Base-by-base conservation (phyloP, 30 jellyfish, hydroid and myxozoan species). In the Hydractinia symbiolongicarpus region DNA sequence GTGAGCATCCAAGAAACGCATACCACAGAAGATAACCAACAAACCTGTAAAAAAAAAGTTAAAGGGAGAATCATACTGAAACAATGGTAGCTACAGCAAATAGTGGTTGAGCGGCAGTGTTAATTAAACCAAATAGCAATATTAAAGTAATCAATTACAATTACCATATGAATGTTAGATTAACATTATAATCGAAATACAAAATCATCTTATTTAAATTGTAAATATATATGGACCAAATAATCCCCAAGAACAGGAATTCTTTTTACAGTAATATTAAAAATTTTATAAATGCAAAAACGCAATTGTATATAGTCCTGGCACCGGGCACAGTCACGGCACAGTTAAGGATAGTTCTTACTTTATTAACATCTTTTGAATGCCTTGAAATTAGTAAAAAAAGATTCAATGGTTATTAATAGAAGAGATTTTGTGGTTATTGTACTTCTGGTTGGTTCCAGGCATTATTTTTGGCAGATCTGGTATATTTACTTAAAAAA, bases 51-150 rank as follows among this genome's bases (percentile, higher is more conserved):
- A 57, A 57, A 57, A 57, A n/a, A 57, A n/a, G 10, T 10, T 10
- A 57, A 57, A 57, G 13, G 13, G n/a, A 9, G n/a, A 10, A n/a
- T 10, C 68, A 10, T 9, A n/a, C n/a, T n/a, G 13, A n/a, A n/a
- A n/a, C n/a, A n/a, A n/a, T n/a, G n/a, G n/a, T n/a, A n/a, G n/a
- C n/a, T n/a, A n/a, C n/a, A n/a, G n/a, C n/a, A n/a, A n/a, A n/a
- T n/a, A n/a, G 10, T n/a, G 68, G 13, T 57, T n/a, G 68, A 57
- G 68, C n/a, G 68, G 68, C 68, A n/a, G n/a, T 57, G n/a, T 57
- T 57, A n/a, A 57, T n/a, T n/a, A 57, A 57, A 57, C 13, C 68
- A 9, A n/a, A n/a, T n/a, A 57, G 68, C 10, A n/a, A 9, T 57
- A 10, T 9, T 10, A 9, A 9, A 57, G 68, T 57, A n/a, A 57